Percentiles rank a stretch among this genome's conserved stretches.
Conservation (phyloP, 2,888 invertebrate species). For the Scaptomyza tumidula region DNA sequence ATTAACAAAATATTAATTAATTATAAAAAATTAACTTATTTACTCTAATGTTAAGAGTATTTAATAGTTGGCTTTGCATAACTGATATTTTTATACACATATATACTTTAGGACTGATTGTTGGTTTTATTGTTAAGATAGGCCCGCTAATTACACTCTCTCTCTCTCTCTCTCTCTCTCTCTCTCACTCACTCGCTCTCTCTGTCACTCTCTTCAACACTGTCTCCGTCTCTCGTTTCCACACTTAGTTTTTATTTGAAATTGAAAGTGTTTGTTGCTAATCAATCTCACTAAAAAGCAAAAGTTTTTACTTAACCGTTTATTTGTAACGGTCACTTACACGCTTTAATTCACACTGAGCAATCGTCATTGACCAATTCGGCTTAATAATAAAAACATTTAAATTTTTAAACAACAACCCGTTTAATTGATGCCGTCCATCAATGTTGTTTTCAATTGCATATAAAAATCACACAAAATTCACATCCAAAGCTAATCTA, state of each 20-base stretch:
- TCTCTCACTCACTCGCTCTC: constrained; percentile 13
- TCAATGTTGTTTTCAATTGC: neutral
- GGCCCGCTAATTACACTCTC: constrained; percentile 43
- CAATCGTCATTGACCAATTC: constrained; percentile 14
- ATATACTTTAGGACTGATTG: constrained; percentile 14
- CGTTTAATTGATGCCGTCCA: neutral
- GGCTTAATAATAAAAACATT: constrained; percentile 4
- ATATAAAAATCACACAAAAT: constrained; percentile 17
- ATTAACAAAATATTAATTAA: too few species aligned
- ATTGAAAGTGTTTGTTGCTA: constrained; percentile 64
- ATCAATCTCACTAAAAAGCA: constrained; percentile 63
- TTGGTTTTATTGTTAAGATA: constrained; percentile 56
- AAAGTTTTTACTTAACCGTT: constrained; percentile 30
- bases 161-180: constrained; percentile 5
- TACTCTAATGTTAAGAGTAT: neutral
- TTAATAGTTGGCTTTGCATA: neutral
- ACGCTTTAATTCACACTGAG: constrained; percentile 23
- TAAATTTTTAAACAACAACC: neutral
- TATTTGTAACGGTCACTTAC: constrained; percentile 44
- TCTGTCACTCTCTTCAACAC: neutral
- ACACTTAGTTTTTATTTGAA: constrained; percentile 45
- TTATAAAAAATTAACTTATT: too few species aligned
- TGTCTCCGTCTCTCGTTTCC: constrained; percentile 5
- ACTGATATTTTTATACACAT: neutral
- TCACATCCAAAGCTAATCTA: constrained; percentile 5